Evolutionary conservation across 1,140 invertebrate genomes (phyloP), one percentile per base, ranked within the genome.

Genomic region (Vollenhovia emeryi): DNA sequence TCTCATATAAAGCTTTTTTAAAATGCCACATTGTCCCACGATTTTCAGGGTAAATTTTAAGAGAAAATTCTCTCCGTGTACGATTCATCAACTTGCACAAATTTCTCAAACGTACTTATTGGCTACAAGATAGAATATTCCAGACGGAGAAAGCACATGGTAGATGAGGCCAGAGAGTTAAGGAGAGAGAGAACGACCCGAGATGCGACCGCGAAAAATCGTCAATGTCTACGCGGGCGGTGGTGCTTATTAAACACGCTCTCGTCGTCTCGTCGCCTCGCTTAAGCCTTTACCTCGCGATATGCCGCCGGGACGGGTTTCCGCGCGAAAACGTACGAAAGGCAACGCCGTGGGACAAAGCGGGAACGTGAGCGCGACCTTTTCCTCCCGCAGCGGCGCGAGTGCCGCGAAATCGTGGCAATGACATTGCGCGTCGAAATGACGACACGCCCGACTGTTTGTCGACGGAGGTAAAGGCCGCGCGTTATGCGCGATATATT

Each of bases 401-500:
- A 71, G 13, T 13, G 7, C 0, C 36, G 36, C 43, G 18, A 74
- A 87, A 88, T 88, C 57, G 50, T 75, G 78, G 71, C 66, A 66
- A 85, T 52, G 62, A 68, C 52, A 85, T 57, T 75, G 24, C 27
- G 50, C 30, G 43, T 33, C 40, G 55, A 15, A 64, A 74, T 73
- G 27, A 74, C 50, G 50, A 40, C 15, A 60, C 27, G 33, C 9
- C 48, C 21, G 18, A 24, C 7, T 45, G 60, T 88, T 73, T 88
- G 60, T 88, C 36, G 71, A 86, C 73, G 48, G 40, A 59, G 43
- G 52, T 45, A 80, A 85, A 89, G 55, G 48, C 59, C 57, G 59
- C 13, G n/a, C 11, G 43, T 45, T 66, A 24, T 13, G 33, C 33
- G 33, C n/a, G 33, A 55, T 15, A 66, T 30, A 52, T 55, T 55